Percentiles rank a stretch among this genome's conserved stretches.
Conservation (phyloP, 2,113 vertebrate species). For the Rhea pennata region DNA sequence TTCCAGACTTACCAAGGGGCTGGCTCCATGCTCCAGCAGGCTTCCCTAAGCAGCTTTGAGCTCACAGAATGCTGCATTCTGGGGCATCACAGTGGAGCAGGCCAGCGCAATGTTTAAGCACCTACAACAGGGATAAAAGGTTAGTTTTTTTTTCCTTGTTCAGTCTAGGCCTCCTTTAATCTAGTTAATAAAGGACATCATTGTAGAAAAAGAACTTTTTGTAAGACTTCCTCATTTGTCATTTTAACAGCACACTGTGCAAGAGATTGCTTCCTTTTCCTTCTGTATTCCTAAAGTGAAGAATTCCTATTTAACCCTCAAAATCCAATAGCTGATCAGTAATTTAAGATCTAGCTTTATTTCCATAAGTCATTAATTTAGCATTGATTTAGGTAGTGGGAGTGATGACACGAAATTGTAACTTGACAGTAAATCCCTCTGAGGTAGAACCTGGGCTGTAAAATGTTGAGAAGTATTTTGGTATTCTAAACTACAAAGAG, state of each 20-base stretch:
- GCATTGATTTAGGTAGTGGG: not conserved
- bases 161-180: not conserved
- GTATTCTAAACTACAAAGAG: not conserved
- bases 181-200: not conserved
- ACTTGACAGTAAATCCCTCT: not conserved
- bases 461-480: not conserved
- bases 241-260: not conserved
- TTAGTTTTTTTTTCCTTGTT: slow-evolving; percentile 34
- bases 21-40: slow-evolving; percentile 70
- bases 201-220: not conserved
- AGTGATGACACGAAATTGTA: not conserved
- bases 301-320: not conserved
- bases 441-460: not conserved
- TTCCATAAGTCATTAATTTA: not conserved
- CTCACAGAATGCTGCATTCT: slow-evolving; percentile 55
- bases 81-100: slow-evolving; percentile 23
- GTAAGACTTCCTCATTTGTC: not conserved
- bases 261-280: not conserved
- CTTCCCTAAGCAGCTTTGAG: slow-evolving; percentile 65
- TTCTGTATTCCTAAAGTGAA: not conserved
- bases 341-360: not conserved
- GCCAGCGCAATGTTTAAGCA: slow-evolving; percentile 53
- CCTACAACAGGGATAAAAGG: slow-evolving; percentile 45
- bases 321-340: not conserved
- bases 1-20: slow-evolving; percentile 60